Base-by-base conservation (phyloP, 1,140 invertebrate species). In the Lamellibrachia luymesi region DNA sequence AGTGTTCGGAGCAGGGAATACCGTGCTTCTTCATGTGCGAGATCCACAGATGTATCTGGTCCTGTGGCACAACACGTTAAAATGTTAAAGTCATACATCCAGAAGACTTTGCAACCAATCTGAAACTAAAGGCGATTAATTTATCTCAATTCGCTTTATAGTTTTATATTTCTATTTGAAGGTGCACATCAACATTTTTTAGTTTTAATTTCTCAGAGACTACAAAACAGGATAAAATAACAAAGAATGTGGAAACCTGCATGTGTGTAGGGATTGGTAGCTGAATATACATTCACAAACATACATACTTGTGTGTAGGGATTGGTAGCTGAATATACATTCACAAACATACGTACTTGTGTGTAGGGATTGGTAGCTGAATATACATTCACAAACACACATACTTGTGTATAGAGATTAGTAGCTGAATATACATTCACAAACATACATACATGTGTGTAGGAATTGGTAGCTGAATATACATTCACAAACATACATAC, bases 1-100 rank as follows among this genome's bases (percentile, higher is more conserved):
- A 96, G 49, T 96, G 95, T 64, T 94, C 94, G 13, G 96, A 96
- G 93, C 96, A 95, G 5, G 95, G 95, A 80, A 96, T 95, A 8
- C 95, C 95, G 17, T 94, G 94, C 22, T 95, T 94, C 52, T 95
- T 95, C 10, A 96, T 94, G 89, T 93, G 93, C 51, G 95, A 93
- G n/a, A 96, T 94, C 96, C 96, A 96, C 4, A 94, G 94, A 7
- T 94, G 93, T 49, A 95, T 95, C 94, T 96, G 96, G 27, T 96
- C 96, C 96, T 96, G 92, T 10, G 10, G 2, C 10, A 10, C 51
- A 92, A 10, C 6, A 10, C 1, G 92, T 56, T 93, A 94, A 91
- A 51, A 92, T 50, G 90, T 92, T 49, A 50, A 50, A 50, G 90
- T 91, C 38, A 38, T 38, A 38, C 38, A 38, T 38, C 38, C 38